Evolutionary conservation across 92 coral and sea anemone genomes (phyloP).

Genomic region (Plumapathes pennacea): DNA sequence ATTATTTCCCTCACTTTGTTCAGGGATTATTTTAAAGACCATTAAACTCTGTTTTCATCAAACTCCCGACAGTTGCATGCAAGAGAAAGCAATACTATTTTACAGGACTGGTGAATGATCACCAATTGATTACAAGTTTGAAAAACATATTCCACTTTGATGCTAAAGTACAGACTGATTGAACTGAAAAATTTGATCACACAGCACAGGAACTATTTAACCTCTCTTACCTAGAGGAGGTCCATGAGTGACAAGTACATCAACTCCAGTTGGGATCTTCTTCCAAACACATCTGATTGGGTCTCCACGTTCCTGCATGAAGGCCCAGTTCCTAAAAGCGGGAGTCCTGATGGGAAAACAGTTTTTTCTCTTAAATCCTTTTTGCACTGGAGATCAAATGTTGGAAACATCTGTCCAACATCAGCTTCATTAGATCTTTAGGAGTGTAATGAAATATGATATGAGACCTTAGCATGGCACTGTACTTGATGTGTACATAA

Average conservation of each 20-base stretch:
- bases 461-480: too few relatives aligned
- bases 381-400: too few relatives aligned
- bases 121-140: too few relatives aligned
- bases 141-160: too few relatives aligned
- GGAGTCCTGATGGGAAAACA: constrained; percentile 66
- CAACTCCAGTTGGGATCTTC: constrained; percentile 74
- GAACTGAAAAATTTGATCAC: constrained; percentile 16
- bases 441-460: not conserved
- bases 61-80: too few relatives aligned
- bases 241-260: constrained; percentile 89
- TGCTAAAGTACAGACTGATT: constrained; percentile 9
- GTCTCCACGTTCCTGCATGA: constrained; percentile 74
- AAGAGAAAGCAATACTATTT: too few relatives aligned
- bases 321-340: constrained; percentile 76
- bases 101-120: too few relatives aligned
- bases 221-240: constrained; percentile 80
- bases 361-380: not conserved
- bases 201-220: not conserved
- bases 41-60: too few relatives aligned
- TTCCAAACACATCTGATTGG: constrained; percentile 78
- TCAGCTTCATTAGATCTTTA: not conserved
- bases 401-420: too few relatives aligned
- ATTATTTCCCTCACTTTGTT: too few relatives aligned
- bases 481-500: too few relatives aligned
- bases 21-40: too few relatives aligned